Evolutionary conservation across 2,797 vertebrate species (phyloP), one percentile per base, ranked within the genome.

Genomic region (Astyanax mexicanus): DNA sequence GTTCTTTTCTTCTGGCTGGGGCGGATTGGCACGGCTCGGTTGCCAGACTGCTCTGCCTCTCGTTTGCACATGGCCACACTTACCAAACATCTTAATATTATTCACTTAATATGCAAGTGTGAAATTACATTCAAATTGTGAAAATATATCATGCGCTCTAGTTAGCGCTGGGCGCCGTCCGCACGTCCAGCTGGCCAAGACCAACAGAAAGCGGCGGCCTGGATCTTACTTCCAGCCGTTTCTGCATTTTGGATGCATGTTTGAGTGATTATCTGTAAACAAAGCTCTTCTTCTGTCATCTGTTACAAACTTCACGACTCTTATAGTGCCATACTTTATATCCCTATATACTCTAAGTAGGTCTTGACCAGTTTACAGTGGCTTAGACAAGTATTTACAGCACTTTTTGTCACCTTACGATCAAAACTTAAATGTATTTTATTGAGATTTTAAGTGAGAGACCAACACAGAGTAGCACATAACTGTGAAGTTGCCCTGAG

Each of bases 31-130:
- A 58, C 78, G 47, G 60, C 44, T 54, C 54, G 42, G 69, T 66
- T 74, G 62, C 81, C 84, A 85, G 70, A 79, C 71, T 77, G 29
- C 45, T 40, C 58, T 57, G 35, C 45, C 65, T 75, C 65, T 72
- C 60, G 37, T 42, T 29, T 64, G 15, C 71, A 54, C 71, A 51
- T 51, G 44, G 57, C 61, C 49, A 62, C 60, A 65, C 19, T 60
- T 60, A 60, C 32, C 57, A 60, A 60, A 32, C 29, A 4, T 79
- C 79, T 79, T 76, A 77, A 80, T 82, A 12, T 79, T 76, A 86
- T 82, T 82, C 78, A 15, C 58, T 80, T 69, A 73, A 77, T 78
- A 69, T 80, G 62, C 69, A 76, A 74, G 77, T 86, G 82, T 85
- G 75, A 88, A 80, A 79, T 82, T 72, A 27, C 23, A 47, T 11